These are phyloP conservation scores for Carassius auratus DNA, from an alignment of 2,113 vertebrate species.

Conservation along the genomic window DNA sequence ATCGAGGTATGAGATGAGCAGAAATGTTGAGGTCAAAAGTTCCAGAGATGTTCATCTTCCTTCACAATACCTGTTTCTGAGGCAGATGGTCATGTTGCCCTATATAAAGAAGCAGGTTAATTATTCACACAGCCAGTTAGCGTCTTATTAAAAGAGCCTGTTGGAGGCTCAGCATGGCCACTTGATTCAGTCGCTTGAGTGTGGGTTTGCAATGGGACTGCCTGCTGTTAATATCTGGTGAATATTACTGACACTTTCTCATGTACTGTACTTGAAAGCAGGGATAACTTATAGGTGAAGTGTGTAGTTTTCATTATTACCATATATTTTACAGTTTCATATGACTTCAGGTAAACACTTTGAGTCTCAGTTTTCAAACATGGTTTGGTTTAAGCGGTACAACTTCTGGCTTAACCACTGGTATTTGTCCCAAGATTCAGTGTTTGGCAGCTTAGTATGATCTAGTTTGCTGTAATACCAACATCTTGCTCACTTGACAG, in stretches of 20 bases:
- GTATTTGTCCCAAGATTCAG: neutral
- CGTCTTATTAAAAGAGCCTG: constrained; percentile 13
- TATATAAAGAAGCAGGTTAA: constrained; percentile 41
- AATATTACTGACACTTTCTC: neutral
- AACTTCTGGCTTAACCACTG: neutral
- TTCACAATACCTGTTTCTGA: constrained; percentile 31
- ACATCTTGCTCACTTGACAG: no score
- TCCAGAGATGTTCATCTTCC: constrained; percentile 22
- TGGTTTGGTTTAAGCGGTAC: neutral
- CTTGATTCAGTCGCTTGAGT: neutral
- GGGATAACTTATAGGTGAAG: neutral
- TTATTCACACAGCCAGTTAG: constrained; percentile 52
- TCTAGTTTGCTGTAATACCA: no score
- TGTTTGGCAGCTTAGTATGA: no score
- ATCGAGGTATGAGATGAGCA: neutral
- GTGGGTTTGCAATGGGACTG: neutral
- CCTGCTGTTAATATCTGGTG: neutral
- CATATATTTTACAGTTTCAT: neutral
- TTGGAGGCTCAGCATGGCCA: neutral
- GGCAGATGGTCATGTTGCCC: constrained; percentile 46
- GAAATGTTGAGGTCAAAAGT: neutral
- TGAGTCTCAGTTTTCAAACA: neutral
- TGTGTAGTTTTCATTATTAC: neutral
- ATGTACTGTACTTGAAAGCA: neutral
- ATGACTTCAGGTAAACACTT: neutral